Percentiles rank a stretch among this genome's conserved stretches.
phyloP scores from a whole-genome alignment of 2,797 vertebrate species.

The Falco cherrug region DNA sequence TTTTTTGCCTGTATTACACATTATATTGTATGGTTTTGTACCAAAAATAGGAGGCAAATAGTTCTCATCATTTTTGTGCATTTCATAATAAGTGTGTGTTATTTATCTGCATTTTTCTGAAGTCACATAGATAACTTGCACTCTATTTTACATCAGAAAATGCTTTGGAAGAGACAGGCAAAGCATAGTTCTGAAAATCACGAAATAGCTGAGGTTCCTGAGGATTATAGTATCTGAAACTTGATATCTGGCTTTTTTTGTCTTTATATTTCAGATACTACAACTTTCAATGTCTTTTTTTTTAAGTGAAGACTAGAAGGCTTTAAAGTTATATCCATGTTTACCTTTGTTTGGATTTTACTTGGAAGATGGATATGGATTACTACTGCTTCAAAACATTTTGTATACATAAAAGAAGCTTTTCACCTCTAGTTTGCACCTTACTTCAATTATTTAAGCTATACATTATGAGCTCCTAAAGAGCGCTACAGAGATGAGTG shows the following conservation, averaged over 20 bases:
- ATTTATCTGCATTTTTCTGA: background rate
- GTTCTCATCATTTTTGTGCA: background rate
- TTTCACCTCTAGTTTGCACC: background rate
- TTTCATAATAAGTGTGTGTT: background rate
- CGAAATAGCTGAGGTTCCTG: background rate
- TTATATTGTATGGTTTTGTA: background rate
- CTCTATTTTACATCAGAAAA: background rate
- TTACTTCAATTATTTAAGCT: background rate
- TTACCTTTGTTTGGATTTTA: background rate
- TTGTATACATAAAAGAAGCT: background rate
- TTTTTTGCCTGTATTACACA: background rate
- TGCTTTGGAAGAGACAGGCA: background rate
- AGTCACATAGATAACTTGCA: fast-evolving
- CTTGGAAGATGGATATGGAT: background rate
- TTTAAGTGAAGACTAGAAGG: background rate
- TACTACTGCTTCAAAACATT: background rate
- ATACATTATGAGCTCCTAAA: background rate
- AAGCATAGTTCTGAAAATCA: background rate
- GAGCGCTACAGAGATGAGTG: background rate
- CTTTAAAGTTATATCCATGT: background rate
- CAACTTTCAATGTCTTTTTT: background rate
- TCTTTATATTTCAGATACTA: background rate
- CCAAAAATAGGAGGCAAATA: background rate
- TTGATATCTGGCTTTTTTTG: background rate
- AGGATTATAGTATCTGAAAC: background rate